Base-by-base conservation (phyloP, 2,888 invertebrate species). In the Lepidocyrtoides sp. region DNA sequence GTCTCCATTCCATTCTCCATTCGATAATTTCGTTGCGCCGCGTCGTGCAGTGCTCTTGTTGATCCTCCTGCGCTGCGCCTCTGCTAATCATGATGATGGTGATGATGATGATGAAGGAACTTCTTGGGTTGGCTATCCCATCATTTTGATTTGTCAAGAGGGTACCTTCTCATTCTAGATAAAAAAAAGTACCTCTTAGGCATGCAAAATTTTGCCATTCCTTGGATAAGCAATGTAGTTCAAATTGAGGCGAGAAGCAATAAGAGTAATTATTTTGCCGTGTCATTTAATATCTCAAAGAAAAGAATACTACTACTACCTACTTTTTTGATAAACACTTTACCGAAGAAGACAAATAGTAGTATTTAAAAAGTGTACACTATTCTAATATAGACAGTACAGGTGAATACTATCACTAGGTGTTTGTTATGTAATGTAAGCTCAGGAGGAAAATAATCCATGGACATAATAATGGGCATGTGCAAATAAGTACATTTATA, bases 1-100 rank as follows among this genome's bases (percentile, higher is more conserved):
- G 63, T 63, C 69, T 69, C 84, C 41, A 84, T 69, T 72, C 84
- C 84, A 84, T 54, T 83, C 83, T 83, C 83, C 83, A 83, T 83
- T 81, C 10, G n/a, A 72, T 72, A 41, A 72, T 44, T 41, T 54
- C 54, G 2, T 7, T 36, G 36, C 36, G 2, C 7, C 2, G 2
- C 7, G 36, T 2, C 7, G 2, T 36, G 77, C 51, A 5, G 26
- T 54, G 77, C 54, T 54, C 54, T 77, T 77, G 54, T 77, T 54
- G 51, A 77, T 77, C 51, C 51, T 77, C 77, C 77, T 77, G 14
- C 54, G 51, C 48, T 48, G 63, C 48, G 2, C 17, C 48, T 7
- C 66, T 32, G 8, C 17, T 83, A 14, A 41, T 20, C 2, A 44
- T 41, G 44, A 26, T 60, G 36, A 81, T 29, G 82, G 26, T 8